A percentile compares a stretch with the other conserved stretches of the same genome.
These are phyloP conservation scores for Heptranchias perlo DNA, from an alignment of 2,113 vertebrate genomes.

Conservation along the genomic window DNA sequence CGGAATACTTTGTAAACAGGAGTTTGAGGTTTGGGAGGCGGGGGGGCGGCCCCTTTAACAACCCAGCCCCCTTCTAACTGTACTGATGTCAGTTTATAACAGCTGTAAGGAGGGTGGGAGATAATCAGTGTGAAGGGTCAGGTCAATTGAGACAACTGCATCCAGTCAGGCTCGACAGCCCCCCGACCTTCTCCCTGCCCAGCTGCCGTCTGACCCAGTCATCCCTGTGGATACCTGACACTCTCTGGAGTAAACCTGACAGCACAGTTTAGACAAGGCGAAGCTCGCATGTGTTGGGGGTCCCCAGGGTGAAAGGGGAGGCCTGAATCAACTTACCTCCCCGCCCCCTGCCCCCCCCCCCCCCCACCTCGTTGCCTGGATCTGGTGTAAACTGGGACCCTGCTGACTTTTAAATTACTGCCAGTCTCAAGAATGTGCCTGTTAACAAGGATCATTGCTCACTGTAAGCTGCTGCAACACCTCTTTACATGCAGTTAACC, in stretches of 20 bases:
- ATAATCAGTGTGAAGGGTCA: background rate
- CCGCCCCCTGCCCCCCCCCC: background rate
- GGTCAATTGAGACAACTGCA: slow-evolving; percentile 14
- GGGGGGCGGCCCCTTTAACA: background rate
- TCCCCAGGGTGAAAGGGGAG: background rate
- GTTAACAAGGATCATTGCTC: background rate
- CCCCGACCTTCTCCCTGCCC: background rate
- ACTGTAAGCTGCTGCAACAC: background rate
- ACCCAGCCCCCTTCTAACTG: background rate
- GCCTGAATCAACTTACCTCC: background rate
- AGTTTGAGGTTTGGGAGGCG: background rate
- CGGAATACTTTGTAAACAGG: background rate
- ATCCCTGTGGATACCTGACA: background rate
- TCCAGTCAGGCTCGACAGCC: background rate
- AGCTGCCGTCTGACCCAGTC: slow-evolving; percentile 13
- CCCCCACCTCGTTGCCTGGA: background rate
- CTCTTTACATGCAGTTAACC: background rate
- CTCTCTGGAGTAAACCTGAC: background rate
- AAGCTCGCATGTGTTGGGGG: background rate
- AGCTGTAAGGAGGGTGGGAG: background rate
- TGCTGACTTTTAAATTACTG: slow-evolving; percentile 10
- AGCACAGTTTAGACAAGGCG: background rate
- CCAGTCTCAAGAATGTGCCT: background rate
- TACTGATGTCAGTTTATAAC: background rate
- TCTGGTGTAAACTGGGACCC: background rate